A percentile compares a stretch with the other conserved stretches of the same genome.
phyloP scores from a whole-genome alignment of 2,113 vertebrate species.

The Alligator mississippiensis region DNA sequence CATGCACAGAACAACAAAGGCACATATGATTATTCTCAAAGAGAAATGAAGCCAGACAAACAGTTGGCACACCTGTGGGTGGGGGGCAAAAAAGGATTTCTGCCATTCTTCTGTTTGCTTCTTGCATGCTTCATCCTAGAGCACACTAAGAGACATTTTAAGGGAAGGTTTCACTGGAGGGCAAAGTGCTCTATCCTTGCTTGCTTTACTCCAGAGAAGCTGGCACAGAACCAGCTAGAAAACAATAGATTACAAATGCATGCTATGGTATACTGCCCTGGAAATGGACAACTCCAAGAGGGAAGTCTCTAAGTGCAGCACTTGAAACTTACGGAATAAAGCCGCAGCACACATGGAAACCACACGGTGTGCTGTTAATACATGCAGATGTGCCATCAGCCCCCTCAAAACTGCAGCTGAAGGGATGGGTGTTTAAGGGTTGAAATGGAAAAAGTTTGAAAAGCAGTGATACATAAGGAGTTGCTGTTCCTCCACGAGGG shows the following conservation, averaged over 20 bases:
- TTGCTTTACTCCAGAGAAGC: not conserved
- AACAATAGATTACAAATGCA: accelerated
- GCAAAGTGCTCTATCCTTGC: not conserved
- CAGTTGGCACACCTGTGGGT: not conserved
- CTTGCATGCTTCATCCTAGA: not conserved
- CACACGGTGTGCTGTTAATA: constrained; percentile 62
- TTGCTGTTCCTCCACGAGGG: constrained; percentile 60
- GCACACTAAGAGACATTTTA: not conserved
- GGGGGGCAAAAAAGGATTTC: not conserved
- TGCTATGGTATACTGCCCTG: not conserved
- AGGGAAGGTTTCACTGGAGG: not conserved
- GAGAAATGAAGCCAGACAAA: not conserved
- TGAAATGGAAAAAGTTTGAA: constrained; percentile 62
- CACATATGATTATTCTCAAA: not conserved
- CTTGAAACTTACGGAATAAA: constrained; percentile 58
- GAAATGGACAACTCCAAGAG: constrained; percentile 12
- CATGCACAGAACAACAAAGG: not conserved
- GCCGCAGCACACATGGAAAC: constrained; percentile 50
- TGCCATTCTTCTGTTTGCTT: not conserved
- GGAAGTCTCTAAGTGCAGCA: not conserved
- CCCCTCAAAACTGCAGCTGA: constrained; percentile 2
- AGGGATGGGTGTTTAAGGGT: constrained; percentile 62
- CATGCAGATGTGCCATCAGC: constrained; percentile 70
- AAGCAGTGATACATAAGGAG: constrained; percentile 56
- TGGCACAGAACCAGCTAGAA: not conserved